Conservation (phyloP, 2,888 invertebrate genomes). For the Clistopyga incitator region DNA sequence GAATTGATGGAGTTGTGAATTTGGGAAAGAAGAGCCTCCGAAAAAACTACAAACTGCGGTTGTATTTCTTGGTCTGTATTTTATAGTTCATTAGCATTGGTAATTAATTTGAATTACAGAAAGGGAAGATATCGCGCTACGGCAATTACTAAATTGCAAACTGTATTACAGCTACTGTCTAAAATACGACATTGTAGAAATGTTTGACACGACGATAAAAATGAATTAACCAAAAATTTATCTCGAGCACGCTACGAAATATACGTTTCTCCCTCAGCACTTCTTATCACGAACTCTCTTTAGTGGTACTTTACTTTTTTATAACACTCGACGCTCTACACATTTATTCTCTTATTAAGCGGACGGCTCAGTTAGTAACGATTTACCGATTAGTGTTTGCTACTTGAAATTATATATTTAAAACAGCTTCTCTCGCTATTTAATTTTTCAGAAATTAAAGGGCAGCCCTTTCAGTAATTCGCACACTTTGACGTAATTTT, state of each 20-base stretch:
- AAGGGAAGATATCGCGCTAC: neutral
- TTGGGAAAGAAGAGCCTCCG: too few species aligned
- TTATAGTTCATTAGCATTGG: neutral
- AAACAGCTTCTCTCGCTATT: too few species aligned
- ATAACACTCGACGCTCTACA: neutral
- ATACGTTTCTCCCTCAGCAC: neutral
- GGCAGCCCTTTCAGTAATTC: too few species aligned
- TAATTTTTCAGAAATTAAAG: too few species aligned
- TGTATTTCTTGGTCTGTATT: neutral
- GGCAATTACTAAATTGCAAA: neutral
- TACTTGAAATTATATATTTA: too few species aligned
- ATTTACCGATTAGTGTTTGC: too few species aligned
- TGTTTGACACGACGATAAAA: neutral
- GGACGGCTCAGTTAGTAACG: too few species aligned
- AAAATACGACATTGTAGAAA: neutral
- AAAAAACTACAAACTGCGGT: neutral
- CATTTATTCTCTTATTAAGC: neutral
- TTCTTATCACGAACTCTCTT: neutral
- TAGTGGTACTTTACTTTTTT: neutral
- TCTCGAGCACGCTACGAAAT: neutral
- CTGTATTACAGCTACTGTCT: neutral
- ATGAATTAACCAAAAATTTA: neutral
- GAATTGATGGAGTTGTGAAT: too few species aligned
- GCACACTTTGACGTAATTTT: too few species aligned
- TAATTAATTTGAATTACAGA: neutral